Conservation (phyloP, 2,888 invertebrate species). For the Sinopyrophorus schimmeli region DNA sequence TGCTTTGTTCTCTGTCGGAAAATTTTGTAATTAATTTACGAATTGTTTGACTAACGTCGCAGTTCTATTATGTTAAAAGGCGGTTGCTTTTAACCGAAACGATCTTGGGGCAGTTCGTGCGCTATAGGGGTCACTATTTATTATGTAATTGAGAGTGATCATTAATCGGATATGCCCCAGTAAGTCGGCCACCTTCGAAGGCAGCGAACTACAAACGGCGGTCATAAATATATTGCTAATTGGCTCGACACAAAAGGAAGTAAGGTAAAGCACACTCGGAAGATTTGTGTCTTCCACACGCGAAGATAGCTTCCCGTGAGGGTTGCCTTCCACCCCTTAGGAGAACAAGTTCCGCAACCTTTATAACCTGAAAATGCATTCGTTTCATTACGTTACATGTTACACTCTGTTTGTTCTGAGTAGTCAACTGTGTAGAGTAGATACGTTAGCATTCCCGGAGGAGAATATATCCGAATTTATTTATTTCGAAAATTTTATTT, state of each 20-base stretch:
- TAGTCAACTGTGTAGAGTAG: slow-evolving; percentile 21
- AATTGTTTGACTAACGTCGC: too few species aligned
- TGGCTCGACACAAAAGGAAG: slow-evolving; percentile 25
- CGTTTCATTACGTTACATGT: slow-evolving; percentile 33
- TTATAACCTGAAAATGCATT: slow-evolving; percentile 33
- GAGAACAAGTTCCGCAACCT: slow-evolving; percentile 24
- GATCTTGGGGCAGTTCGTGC: too few species aligned
- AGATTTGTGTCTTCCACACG: slow-evolving; percentile 32
- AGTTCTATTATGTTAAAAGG: too few species aligned
- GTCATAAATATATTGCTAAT: slow-evolving; percentile 29
- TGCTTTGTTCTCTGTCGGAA: too few species aligned
- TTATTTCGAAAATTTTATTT: too few species aligned
- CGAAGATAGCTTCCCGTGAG: slow-evolving; percentile 27
- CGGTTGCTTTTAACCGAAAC: too few species aligned
- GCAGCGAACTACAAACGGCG: slow-evolving; percentile 11
- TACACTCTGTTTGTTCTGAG: slow-evolving; percentile 29
- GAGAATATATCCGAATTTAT: too few species aligned
- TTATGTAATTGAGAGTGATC: not conserved
- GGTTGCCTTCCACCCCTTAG: slow-evolving; percentile 27
- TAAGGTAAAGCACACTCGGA: slow-evolving; percentile 19
- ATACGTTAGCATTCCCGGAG: slow-evolving; percentile 20
- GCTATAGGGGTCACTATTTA: too few species aligned
- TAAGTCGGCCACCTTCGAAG: not conserved
- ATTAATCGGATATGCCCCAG: slow-evolving; percentile 7
- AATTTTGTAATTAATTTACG: too few species aligned